Conservation (phyloP, 1,140 invertebrate species). For the Micrasema longulum region DNA sequence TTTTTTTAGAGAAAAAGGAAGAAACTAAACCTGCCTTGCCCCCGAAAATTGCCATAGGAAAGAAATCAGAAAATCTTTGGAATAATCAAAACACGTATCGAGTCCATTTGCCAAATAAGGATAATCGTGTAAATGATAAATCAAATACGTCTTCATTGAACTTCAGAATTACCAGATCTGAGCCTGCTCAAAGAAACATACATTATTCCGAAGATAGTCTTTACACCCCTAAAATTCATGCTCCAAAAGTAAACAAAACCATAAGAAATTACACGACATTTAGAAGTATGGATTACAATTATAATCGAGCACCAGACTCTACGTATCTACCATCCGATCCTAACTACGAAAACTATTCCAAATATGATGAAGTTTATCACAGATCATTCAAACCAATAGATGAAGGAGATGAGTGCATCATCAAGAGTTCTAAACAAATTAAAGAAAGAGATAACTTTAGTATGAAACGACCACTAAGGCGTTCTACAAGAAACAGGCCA, state of each 20-base stretch:
- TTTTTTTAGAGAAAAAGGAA: conserved; percentile 33
- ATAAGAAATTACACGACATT: conserved; percentile 46
- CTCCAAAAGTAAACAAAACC: conserved; percentile 17
- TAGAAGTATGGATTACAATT: conserved; percentile 33
- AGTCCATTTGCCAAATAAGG: conserved; percentile 11
- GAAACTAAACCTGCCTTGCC: conserved; percentile 64
- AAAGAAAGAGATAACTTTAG: conserved; percentile 37
- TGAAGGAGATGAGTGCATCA: conserved; percentile 17
- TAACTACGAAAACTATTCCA: conserved; percentile 44
- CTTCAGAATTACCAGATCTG: conserved; percentile 49
- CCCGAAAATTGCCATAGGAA: conserved; percentile 68
- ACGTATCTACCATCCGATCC: conserved; percentile 42
- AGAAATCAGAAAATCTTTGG: conserved; percentile 33
- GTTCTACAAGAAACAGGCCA: conserved; percentile 60
- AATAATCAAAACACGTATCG: conserved; percentile 33
- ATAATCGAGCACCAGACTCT: conserved; percentile 11
- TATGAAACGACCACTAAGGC: conserved; percentile 58
- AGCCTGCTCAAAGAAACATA: conserved; percentile 31
- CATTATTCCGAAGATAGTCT: conserved; percentile 9
- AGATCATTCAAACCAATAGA: conserved; percentile 33
- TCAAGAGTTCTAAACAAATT: conserved; percentile 7
- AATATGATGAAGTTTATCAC: conserved; percentile 21
- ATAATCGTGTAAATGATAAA: neutral
- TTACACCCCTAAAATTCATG: conserved; percentile 21
- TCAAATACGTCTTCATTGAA: conserved; percentile 28